phyloP scores from a whole-genome alignment of 2,888 invertebrate genomes.

The Himalopsyche anomala region DNA sequence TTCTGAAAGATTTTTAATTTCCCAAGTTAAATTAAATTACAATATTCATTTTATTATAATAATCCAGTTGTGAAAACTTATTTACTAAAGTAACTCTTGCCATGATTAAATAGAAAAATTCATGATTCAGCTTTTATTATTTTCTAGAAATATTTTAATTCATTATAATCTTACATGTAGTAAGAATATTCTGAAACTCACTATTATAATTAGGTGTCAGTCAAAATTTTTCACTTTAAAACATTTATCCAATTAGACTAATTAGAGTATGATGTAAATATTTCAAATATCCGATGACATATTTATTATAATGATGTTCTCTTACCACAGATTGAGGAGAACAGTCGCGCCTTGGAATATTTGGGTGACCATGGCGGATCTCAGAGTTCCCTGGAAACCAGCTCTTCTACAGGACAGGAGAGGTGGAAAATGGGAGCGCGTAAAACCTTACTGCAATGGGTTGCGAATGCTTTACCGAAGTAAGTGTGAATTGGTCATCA shows the following conservation, averaged over 20 bases:
- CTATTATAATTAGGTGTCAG: no score
- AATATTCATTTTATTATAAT: no score
- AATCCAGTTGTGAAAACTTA: no score
- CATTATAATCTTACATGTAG: no score
- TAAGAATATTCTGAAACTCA: no score
- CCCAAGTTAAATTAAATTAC: no score
- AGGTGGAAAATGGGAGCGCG: constrained; percentile 93
- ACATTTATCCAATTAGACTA: no score
- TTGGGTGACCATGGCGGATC: constrained; percentile 88
- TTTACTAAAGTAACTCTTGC: no score
- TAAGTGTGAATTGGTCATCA: constrained; percentile 69
- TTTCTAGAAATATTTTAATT: neutral
- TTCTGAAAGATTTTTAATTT: no score
- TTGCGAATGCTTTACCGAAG: constrained; percentile 92
- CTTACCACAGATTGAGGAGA: constrained; percentile 90
- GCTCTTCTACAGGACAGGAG: constrained; percentile 82
- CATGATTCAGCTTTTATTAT: no score
- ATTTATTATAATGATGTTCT: neutral
- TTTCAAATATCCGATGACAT: neutral
- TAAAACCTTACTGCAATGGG: constrained; percentile 95
- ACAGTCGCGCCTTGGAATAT: constrained; percentile 91
- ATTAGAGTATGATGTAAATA: neutral
- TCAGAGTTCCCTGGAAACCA: constrained; percentile 89
- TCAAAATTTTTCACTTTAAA: neutral
- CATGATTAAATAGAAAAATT: no score